Evolutionary conservation across 2,113 vertebrate species (phyloP).

Genomic region (Clinocottus analis): DNA sequence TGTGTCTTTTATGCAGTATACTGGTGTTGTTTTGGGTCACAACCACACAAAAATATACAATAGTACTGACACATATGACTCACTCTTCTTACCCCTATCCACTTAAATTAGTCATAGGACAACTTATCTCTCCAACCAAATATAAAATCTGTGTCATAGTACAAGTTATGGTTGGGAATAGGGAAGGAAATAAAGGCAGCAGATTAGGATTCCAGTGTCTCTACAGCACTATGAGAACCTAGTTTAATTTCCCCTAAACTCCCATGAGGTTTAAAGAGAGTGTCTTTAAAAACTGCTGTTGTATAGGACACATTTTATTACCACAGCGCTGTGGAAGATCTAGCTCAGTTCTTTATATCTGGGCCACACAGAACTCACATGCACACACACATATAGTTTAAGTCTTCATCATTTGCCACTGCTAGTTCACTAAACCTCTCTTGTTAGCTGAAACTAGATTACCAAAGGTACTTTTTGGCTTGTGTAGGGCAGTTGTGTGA

Average conservation of each 20-base stretch:
- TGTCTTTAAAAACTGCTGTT: slow-evolving; percentile 62
- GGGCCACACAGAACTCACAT: slow-evolving; percentile 36
- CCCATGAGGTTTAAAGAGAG: slow-evolving; percentile 49
- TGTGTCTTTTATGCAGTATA: background rate
- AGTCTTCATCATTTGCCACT: background rate
- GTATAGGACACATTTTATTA: slow-evolving; percentile 62
- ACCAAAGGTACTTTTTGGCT: background rate
- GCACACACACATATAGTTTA: background rate
- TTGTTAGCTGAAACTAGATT: background rate
- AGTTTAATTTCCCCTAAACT: slow-evolving; percentile 63
- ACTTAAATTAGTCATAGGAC: slow-evolving; percentile 19
- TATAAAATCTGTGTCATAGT: slow-evolving; percentile 29
- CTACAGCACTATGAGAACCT: slow-evolving; percentile 46
- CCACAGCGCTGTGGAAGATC: slow-evolving; percentile 41
- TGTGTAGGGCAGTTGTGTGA: background rate
- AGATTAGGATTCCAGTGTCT: slow-evolving; percentile 40
- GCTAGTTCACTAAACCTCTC: slow-evolving; percentile 1
- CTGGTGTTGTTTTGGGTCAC: slow-evolving; percentile 26
- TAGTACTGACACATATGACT: slow-evolving; percentile 35
- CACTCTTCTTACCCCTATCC: slow-evolving; percentile 13
- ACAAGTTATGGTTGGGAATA: slow-evolving; percentile 26
- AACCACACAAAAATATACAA: slow-evolving; percentile 19
- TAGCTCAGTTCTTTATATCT: slow-evolving; percentile 50
- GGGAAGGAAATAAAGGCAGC: slow-evolving; percentile 32
- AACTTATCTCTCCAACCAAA: slow-evolving; percentile 16